Conservation (phyloP, 2,113 vertebrate species). For the Forbesichthys agassizii region DNA sequence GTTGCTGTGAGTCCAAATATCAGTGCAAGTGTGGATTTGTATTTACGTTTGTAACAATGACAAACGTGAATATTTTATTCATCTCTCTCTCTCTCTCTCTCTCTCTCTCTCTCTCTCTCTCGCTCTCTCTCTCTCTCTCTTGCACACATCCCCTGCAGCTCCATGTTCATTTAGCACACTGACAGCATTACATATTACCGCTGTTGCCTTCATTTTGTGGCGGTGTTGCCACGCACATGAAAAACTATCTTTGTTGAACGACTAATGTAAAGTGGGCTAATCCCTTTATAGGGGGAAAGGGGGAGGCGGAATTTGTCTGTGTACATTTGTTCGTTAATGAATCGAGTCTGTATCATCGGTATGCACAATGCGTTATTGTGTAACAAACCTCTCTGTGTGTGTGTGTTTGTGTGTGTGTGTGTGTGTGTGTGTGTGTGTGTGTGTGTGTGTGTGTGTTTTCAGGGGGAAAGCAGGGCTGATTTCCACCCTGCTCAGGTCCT, state of each 20-base stretch:
- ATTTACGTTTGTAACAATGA: background rate
- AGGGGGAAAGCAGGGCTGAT: conserved; percentile 63
- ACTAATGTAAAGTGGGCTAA: conserved; percentile 72
- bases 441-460: conserved; percentile 38
- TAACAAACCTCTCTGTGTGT: conserved; percentile 24
- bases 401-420: conserved; percentile 40
- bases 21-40: conserved; percentile 1
- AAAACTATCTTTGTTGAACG: conserved; percentile 68
- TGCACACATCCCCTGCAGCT: conserved; percentile 30
- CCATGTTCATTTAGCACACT: conserved; percentile 48
- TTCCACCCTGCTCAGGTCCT: conserved; percentile 73
- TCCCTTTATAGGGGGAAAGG: conserved; percentile 65
- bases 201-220: conserved; percentile 38
- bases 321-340: conserved; percentile 69
- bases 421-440: background rate
- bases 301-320: conserved; percentile 58
- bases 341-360: conserved; percentile 64
- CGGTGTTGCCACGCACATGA: conserved; percentile 55
- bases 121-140: background rate
- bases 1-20: no score
- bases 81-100: no score
- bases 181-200: conserved; percentile 46
- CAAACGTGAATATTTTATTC: no score
- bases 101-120: no score
- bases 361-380: conserved; percentile 69